Conservation (phyloP, 2,888 invertebrate species). For the Eurois occulta region DNA sequence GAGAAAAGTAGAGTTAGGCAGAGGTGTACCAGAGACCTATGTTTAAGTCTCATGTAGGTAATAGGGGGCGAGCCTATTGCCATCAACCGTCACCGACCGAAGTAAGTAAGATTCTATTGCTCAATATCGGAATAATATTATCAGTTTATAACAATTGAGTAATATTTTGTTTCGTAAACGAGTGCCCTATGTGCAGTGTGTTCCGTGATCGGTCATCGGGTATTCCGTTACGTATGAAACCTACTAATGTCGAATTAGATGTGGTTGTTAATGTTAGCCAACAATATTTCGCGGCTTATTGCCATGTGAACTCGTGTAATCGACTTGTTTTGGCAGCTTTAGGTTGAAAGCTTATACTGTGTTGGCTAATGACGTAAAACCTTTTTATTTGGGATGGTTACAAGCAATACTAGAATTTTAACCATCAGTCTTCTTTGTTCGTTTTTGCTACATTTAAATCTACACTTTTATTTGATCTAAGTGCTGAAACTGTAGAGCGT, state of each 20-base stretch:
- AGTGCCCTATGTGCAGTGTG: conserved; percentile 49
- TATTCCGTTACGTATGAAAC: conserved; percentile 57
- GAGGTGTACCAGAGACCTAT: neutral
- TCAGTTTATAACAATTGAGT: conserved; percentile 53
- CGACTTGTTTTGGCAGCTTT: conserved; percentile 7
- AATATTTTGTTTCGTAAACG: conserved; percentile 62
- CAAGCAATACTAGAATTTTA: neutral
- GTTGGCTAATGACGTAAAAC: neutral
- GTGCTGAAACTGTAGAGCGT: no score
- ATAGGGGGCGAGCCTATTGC: neutral
- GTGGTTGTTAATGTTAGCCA: conserved; percentile 53
- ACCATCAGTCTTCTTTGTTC: neutral
- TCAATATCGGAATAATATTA: conserved; percentile 14
- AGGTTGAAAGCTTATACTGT: conserved; percentile 1
- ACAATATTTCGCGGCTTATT: conserved; percentile 44
- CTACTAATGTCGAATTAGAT: conserved; percentile 59
- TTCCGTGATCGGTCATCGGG: conserved; percentile 67
- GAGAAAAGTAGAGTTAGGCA: neutral
- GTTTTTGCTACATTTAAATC: neutral
- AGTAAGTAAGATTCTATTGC: neutral
- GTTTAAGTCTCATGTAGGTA: neutral
- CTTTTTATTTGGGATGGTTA: neutral
- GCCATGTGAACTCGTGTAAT: conserved; percentile 58
- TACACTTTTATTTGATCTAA: neutral
- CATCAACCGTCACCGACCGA: neutral